Base-by-base conservation (phyloP, 2,888 invertebrate genomes). In the Norana najaformis region DNA sequence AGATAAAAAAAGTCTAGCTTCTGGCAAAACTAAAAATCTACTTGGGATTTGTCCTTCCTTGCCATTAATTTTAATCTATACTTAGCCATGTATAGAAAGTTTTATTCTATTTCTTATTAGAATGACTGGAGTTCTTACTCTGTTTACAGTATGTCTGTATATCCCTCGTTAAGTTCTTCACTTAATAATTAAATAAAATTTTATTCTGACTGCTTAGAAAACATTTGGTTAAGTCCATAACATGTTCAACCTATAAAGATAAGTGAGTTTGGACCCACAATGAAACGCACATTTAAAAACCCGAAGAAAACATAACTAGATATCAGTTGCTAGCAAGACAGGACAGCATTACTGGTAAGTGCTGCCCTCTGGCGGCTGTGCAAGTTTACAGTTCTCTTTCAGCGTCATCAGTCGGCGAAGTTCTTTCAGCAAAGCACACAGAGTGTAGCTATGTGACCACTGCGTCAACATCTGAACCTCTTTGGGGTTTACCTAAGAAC, bases 291-390 rank as follows among this genome's bases (percentile, higher is more conserved):
- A 69, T 69, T 69, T n/a, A 30, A 69, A 69, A 69, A 69, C 69
- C 30, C 69, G 69, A 69, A 69, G 69, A 69, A 69, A 69, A 30
- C 69, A 69, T 69, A 30, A 69, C 69, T 69, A 69, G 69, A 69
- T 69, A 69, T 69, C 69, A 69, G 69, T 69, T 69, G 69, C 69
- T 69, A 69, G 6, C 69, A n/a, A 69, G 69, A 69, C 69, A 11
- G 3, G 69, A 47, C 47, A 30, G 69, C 69, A n/a, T n/a, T 69
- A 69, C 69, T 69, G 69, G 69, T 98, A 99, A 95, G 97, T 97
- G 96, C 97, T 97, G 95, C 98, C 98, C 96, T 99, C 99, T 93
- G 99, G 98, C 93, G 99, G 99, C 96, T 99, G 99, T 93, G 98
- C 97, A 94, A 98, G 96, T 96, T 98, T 99, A 97, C 98, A 97